Percentiles rank a stretch among this genome's conserved stretches.
These are phyloP conservation scores for Drosophila gaucha DNA, from an alignment of 2,888 invertebrate genomes.

Conservation along the genomic window DNA sequence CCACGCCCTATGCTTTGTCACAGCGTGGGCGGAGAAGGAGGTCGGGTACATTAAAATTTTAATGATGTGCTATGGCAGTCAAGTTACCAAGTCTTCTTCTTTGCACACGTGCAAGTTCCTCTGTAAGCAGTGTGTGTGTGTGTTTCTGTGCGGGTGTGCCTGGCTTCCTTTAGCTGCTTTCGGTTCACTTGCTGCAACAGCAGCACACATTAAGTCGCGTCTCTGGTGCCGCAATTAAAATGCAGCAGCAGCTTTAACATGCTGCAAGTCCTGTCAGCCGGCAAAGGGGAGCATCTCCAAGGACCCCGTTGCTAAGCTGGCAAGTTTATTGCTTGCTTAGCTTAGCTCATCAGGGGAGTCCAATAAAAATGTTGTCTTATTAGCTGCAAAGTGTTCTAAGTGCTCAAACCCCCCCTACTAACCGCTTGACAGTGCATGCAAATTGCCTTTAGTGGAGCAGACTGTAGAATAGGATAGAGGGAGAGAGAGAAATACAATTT, in stretches of 20 bases:
- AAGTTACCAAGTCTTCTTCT: constrained; percentile 26
- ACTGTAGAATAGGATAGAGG: too few relatives aligned
- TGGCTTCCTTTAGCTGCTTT: constrained; percentile 35
- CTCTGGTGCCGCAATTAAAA: constrained; percentile 70
- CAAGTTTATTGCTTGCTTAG: constrained; percentile 53
- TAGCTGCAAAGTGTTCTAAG: constrained; percentile 54
- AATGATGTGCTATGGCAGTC: constrained; percentile 66
- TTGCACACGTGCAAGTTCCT: constrained; percentile 8
- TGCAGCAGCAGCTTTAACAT: constrained; percentile 53
- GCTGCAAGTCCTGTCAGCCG: constrained; percentile 5
- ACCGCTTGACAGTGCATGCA: constrained; percentile 20
- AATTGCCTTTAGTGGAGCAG: constrained; percentile 11
- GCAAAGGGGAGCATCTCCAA: constrained; percentile 5
- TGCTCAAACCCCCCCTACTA: background rate
- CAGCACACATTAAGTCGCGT: constrained; percentile 48
- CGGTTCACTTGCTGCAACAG: constrained; percentile 39
- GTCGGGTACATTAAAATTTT: constrained; percentile 67
- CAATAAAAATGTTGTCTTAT: constrained; percentile 69
- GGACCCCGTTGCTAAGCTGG: constrained; percentile 32
- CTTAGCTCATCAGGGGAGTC: constrained; percentile 25
- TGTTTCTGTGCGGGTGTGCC: constrained; percentile 12
- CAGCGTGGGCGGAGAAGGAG: background rate
- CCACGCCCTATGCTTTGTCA: constrained; percentile 67
- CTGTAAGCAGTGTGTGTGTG: background rate
- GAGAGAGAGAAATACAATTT: background rate